Percentiles rank a stretch among this genome's conserved stretches.
These are phyloP conservation scores for Parascotia fuliginaria DNA, from an alignment of 2,888 invertebrate species.

Conservation along the genomic window DNA sequence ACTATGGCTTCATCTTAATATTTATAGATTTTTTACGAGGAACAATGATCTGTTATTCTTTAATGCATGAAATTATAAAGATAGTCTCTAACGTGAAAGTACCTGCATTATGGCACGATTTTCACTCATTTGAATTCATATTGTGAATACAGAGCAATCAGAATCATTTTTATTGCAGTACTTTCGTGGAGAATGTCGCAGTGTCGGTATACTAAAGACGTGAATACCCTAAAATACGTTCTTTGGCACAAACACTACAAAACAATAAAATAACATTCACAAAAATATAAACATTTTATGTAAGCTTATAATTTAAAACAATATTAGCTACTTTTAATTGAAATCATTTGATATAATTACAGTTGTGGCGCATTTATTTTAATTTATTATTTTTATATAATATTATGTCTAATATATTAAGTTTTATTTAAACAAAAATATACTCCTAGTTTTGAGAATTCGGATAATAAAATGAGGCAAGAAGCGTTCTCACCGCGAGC, in stretches of 20 bases:
- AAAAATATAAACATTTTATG: constrained; percentile 34
- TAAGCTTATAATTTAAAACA: constrained; percentile 16
- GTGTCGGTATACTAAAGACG: not conserved
- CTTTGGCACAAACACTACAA: constrained; percentile 54
- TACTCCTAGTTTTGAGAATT: not conserved
- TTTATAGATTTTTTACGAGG: too few species aligned
- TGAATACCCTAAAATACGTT: constrained; percentile 31
- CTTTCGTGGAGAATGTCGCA: not conserved
- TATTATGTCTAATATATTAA: not conserved
- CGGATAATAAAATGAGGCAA: not conserved
- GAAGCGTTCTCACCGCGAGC: not conserved
- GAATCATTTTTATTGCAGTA: too few species aligned
- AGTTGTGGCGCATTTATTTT: constrained; percentile 4
- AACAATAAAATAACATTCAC: constrained; percentile 39
- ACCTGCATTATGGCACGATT: too few species aligned
- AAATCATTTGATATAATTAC: not conserved
- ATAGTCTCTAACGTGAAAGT: too few species aligned
- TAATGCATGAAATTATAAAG: too few species aligned
- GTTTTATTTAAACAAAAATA: not conserved
- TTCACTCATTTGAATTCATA: too few species aligned
- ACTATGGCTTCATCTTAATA: too few species aligned
- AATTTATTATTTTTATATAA: not conserved
- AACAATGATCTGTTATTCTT: too few species aligned
- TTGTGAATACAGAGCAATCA: too few species aligned
- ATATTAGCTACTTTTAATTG: not conserved